Conservation (phyloP, 2,797 vertebrate genomes). For the Gobio occitaniae region DNA sequence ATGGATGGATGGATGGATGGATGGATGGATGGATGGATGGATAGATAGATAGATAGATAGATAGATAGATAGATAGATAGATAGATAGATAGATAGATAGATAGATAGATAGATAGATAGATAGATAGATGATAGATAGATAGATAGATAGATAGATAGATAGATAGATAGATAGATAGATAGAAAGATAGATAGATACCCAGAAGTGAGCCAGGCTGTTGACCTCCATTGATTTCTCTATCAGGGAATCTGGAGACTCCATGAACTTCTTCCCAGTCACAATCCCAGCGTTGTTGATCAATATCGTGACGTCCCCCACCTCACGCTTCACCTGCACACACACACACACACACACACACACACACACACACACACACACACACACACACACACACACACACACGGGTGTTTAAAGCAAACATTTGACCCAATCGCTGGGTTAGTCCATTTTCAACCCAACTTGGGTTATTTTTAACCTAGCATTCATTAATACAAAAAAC, state of each 20-base stretch:
- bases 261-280: slow-evolving; percentile 78
- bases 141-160: background rate
- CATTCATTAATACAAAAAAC: too few species aligned
- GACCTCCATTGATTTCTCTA: slow-evolving; percentile 82
- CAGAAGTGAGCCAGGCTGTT: slow-evolving; percentile 84
- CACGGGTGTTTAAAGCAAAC: too few species aligned
- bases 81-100: background rate
- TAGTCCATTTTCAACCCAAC: too few species aligned
- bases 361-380: too few species aligned
- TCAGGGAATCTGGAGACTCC: slow-evolving; percentile 75
- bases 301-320: slow-evolving; percentile 82
- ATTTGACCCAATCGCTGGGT: too few species aligned
- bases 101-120: background rate
- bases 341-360: background rate
- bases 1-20: slow-evolving; percentile 59
- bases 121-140: too few species aligned
- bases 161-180: background rate
- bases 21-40: background rate
- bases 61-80: background rate
- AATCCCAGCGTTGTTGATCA: slow-evolving; percentile 85
- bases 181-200: slow-evolving; percentile 69
- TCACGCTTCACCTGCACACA: slow-evolving; percentile 82
- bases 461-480: too few species aligned
- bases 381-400: too few species aligned
- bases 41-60: background rate